Percentiles rank a stretch among this genome's conserved stretches.
phyloP scores from a whole-genome alignment of 2,797 vertebrate genomes.

The Holocentrus rufus region DNA sequence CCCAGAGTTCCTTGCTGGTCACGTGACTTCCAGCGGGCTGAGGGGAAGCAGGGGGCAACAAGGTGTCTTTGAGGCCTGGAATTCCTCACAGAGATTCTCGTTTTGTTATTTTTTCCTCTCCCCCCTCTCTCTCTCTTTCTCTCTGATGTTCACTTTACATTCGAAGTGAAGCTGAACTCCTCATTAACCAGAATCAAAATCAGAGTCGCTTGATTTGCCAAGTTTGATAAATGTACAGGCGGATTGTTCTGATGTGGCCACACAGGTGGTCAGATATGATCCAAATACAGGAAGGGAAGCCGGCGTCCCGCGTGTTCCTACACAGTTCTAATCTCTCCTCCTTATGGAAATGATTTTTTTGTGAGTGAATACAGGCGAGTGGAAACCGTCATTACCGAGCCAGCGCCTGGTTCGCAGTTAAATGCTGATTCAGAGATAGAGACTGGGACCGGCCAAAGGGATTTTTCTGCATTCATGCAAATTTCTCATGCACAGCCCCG shows the following conservation, averaged over 20 bases:
- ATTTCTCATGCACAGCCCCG: not conserved
- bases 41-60: conserved; percentile 3
- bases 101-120: conserved; percentile 15
- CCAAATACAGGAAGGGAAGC: conserved; percentile 26
- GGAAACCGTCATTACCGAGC: conserved; percentile 37
- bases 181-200: conserved; percentile 40
- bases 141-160: conserved; percentile 8
- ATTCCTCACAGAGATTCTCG: conserved; percentile 13
- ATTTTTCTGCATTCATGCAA: conserved; percentile 1
- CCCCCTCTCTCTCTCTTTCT: no score
- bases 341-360: conserved; percentile 34
- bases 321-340: conserved; percentile 27
- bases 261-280: conserved; percentile 37
- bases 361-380: conserved; percentile 34
- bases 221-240: conserved; percentile 18
- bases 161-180: no score
- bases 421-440: conserved; percentile 44
- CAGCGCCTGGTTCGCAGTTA: conserved; percentile 14
- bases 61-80: conserved; percentile 18
- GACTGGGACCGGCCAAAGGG: not conserved
- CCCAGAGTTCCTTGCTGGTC: not conserved
- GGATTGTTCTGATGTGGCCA: conserved; percentile 17
- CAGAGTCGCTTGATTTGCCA: conserved; percentile 23
- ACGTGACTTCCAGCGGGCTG: not conserved
- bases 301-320: conserved; percentile 7